Conservation (phyloP, 2,113 vertebrate genomes). For the Blennius ocellaris region DNA sequence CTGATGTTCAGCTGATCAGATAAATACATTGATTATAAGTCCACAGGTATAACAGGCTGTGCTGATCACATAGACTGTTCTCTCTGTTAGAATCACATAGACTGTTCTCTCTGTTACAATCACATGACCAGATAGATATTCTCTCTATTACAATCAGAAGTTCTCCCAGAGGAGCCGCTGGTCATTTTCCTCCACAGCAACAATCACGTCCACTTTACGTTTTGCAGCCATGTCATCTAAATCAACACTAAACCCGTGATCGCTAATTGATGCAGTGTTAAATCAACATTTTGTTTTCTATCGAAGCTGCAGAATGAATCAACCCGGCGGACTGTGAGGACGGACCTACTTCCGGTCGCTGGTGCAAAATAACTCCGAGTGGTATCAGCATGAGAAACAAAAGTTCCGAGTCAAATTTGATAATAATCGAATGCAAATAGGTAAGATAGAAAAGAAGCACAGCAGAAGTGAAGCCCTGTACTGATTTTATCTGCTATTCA, state of each 20-base stretch:
- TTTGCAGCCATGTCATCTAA: conserved; percentile 85
- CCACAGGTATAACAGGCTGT: too few species aligned
- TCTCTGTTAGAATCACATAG: too few species aligned
- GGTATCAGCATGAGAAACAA: neutral
- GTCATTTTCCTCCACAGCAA: conserved; percentile 96
- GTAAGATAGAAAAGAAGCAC: neutral
- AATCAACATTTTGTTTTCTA: too few species aligned
- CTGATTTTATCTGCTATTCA: neutral
- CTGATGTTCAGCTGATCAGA: too few species aligned
- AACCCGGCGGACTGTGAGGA: neutral
- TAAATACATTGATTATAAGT: too few species aligned
- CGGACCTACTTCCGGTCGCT: conserved; percentile 50
- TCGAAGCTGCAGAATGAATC: conserved; percentile 46
- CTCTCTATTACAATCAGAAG: too few species aligned
- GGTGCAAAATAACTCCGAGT: conserved; percentile 64
- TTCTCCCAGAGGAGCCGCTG: conserved; percentile 92
- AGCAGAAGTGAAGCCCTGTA: neutral
- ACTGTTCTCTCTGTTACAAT: too few species aligned
- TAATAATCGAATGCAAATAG: neutral
- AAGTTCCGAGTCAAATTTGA: conserved; percentile 8
- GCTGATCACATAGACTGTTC: too few species aligned
- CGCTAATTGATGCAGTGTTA: too few species aligned
- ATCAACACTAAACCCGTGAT: neutral
- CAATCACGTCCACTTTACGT: conserved; percentile 85
- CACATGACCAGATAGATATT: too few species aligned